Conservation (phyloP, 2,113 vertebrate genomes). For the Leptosomus discolor region DNA sequence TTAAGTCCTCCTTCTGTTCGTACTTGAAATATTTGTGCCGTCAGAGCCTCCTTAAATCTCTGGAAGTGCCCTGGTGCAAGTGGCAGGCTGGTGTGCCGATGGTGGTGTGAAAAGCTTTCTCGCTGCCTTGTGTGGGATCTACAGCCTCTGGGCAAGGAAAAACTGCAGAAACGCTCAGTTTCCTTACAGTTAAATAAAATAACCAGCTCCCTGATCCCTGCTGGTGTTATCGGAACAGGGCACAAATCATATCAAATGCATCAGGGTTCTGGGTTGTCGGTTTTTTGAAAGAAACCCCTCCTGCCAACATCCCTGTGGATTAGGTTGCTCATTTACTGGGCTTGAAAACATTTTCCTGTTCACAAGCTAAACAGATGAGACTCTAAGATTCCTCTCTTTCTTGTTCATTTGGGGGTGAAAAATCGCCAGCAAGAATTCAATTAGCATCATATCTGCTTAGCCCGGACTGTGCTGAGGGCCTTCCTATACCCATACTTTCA, state of each 20-base stretch:
- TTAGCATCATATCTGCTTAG: conserved; percentile 76
- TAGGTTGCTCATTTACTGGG: conserved; percentile 63
- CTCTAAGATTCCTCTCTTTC: conserved; percentile 73
- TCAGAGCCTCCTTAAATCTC: background rate
- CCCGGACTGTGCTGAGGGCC: conserved; percentile 17
- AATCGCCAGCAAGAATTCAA: conserved; percentile 82
- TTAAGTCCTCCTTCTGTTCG: rapidly evolving
- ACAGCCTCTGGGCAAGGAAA: background rate
- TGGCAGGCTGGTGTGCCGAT: too few relatives aligned
- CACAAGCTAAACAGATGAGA: conserved; percentile 69
- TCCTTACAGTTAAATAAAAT: background rate
- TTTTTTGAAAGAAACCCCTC: background rate
- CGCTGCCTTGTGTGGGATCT: rapidly evolving
- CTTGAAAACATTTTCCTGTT: conserved; percentile 58
- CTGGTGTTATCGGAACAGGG: background rate
- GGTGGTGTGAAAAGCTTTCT: background rate
- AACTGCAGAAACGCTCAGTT: rapidly evolving
- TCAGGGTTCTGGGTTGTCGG: rapidly evolving
- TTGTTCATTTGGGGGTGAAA: conserved; percentile 86
- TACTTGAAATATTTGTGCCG: background rate
- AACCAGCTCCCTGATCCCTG: background rate
- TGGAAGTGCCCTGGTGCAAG: background rate
- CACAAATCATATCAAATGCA: background rate
- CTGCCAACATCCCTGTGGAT: background rate
- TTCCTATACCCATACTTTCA: conserved; percentile 28